Conservation (phyloP, 2,888 invertebrate species). For the Drosophila affinis region DNA sequence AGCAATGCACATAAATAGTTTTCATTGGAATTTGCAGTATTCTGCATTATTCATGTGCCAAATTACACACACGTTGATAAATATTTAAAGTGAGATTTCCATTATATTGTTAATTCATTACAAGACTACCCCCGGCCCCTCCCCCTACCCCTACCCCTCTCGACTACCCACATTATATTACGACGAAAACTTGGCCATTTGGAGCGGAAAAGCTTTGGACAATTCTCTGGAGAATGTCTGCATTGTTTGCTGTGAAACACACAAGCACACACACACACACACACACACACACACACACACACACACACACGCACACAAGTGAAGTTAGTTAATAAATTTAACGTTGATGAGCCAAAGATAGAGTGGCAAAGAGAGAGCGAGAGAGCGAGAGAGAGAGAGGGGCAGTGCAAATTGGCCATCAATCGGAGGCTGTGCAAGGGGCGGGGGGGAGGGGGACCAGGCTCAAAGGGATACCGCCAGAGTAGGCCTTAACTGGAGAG, state of each 20-base stretch:
- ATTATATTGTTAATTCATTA: slow-evolving; percentile 46
- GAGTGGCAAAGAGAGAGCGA: not conserved
- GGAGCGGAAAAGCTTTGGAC: slow-evolving; percentile 44
- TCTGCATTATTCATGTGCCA: slow-evolving; percentile 43
- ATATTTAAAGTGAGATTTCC: slow-evolving; percentile 38
- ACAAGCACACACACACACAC: not conserved
- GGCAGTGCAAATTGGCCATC: slow-evolving; percentile 56
- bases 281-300: slow-evolving; percentile 8
- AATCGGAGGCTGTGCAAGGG: slow-evolving; percentile 30
- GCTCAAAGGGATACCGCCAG: slow-evolving; percentile 12
- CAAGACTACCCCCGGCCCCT: not conserved
- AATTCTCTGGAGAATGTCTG: slow-evolving; percentile 30
- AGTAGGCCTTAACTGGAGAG: slow-evolving; percentile 31
- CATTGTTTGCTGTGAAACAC: slow-evolving; percentile 22
- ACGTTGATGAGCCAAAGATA: slow-evolving; percentile 30
- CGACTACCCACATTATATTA: not conserved
- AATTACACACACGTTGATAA: slow-evolving; percentile 14
- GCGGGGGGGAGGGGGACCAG: not conserved
- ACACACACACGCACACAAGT: slow-evolving; percentile 12
- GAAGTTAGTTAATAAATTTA: slow-evolving; percentile 64
- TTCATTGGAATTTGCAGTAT: slow-evolving; percentile 12
- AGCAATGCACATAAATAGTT: not conserved
- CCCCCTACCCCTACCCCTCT: no score
- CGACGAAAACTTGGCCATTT: slow-evolving; percentile 36
- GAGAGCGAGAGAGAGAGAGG: not conserved